Evolutionary conservation across 1,140 invertebrate genomes (phyloP).

Genomic region (Luehdorfia chinensis): DNA sequence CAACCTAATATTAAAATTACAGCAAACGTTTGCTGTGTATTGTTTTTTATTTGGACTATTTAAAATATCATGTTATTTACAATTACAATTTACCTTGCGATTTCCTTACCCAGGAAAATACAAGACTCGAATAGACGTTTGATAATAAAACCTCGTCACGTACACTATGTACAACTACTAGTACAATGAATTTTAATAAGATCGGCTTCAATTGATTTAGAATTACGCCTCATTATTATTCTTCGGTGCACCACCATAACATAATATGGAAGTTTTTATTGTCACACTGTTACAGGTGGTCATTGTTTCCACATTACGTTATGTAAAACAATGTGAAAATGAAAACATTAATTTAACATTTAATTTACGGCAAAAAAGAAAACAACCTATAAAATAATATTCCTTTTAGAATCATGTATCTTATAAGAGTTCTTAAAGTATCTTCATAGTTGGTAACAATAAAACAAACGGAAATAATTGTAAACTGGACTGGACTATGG

Average conservation of each 20-base stretch:
- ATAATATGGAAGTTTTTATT: conserved; percentile 9
- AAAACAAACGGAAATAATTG: no score
- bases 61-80: no score
- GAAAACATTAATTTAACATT: no score
- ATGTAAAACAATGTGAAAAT: conserved; percentile 1
- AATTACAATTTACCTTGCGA: conserved; percentile 6
- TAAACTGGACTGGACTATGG: no score
- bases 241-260: not conserved
- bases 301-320: conserved; percentile 8
- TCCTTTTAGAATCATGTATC: no score
- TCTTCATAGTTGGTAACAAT: no score
- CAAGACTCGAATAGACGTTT: not conserved
- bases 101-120: conserved; percentile 1
- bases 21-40: no score
- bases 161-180: conserved; percentile 1
- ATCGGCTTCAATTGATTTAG: conserved; percentile 7
- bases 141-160: conserved; percentile 4
- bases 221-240: conserved; percentile 9
- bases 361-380: no score
- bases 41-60: no score
- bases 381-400: no score
- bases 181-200: conserved; percentile 12
- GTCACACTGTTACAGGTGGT: conserved; percentile 5
- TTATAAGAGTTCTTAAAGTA: no score
- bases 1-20: no score